phyloP scores from a whole-genome alignment of 2,113 vertebrate species.

The Rhea pennata region DNA sequence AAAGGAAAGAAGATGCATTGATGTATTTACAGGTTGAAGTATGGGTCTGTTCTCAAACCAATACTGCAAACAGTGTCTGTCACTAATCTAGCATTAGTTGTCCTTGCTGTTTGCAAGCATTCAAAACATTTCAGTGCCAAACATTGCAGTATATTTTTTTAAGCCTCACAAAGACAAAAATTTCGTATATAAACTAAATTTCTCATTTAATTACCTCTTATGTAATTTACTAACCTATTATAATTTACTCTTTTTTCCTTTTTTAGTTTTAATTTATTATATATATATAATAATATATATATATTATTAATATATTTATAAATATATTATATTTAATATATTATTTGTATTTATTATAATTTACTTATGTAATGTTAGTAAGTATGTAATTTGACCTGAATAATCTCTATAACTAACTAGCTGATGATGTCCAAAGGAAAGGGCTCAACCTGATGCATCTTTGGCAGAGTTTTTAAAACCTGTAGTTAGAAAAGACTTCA shows the following conservation, averaged over 20 bases:
- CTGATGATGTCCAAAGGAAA: background rate
- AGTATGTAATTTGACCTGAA: background rate
- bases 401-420: background rate
- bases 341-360: too few species aligned
- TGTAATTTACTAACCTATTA: background rate
- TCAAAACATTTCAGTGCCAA: background rate
- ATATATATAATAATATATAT: too few species aligned
- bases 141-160: background rate
- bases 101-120: background rate
- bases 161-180: background rate
- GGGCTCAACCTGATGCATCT: background rate
- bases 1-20: too few species aligned
- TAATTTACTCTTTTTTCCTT: too few species aligned
- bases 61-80: background rate
- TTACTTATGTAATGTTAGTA: too few species aligned
- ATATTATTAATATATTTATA: too few species aligned
- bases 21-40: background rate
- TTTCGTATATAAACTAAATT: background rate
- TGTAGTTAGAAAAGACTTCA: background rate
- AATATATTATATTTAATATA: too few species aligned
- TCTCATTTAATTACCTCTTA: background rate
- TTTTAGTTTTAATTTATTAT: too few species aligned
- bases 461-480: background rate
- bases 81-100: background rate
- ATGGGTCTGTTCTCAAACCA: background rate